These are phyloP conservation scores for Numida meleagris DNA, from an alignment of 2,113 vertebrate species.

Conservation along the genomic window DNA sequence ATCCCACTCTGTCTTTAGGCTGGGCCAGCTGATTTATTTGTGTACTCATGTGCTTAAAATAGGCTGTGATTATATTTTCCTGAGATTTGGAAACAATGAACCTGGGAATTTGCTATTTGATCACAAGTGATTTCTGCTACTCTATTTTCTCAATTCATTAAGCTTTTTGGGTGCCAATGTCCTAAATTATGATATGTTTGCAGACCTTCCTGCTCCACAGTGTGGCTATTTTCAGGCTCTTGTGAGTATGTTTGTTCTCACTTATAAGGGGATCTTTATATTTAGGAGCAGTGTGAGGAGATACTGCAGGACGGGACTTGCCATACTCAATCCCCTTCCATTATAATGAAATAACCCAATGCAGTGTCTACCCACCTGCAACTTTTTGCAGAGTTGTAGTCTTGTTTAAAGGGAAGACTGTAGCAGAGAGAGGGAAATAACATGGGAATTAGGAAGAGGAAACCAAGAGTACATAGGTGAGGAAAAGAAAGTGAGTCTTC, in stretches of 20 bases:
- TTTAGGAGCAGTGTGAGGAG: background rate
- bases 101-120: conserved; percentile 16
- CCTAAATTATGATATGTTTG: background rate
- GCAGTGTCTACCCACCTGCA: background rate
- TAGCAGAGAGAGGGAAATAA: background rate
- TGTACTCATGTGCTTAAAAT: conserved; percentile 48
- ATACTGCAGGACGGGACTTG: background rate
- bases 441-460: background rate
- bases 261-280: conserved; percentile 42
- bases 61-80: conserved; percentile 32
- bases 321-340: background rate
- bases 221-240: conserved; percentile 19
- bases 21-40: conserved; percentile 44
- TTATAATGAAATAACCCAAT: conserved; percentile 7
- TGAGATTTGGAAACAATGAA: conserved; percentile 44
- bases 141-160: background rate
- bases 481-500: conserved; percentile 20
- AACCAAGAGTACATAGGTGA: background rate
- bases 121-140: background rate
- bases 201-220: background rate
- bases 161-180: background rate
- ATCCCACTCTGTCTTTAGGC: conserved; percentile 25
- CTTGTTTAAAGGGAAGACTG: background rate
- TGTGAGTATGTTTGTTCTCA: background rate
- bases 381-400: background rate